Evolutionary conservation across 2,797 vertebrate genomes (phyloP).

Genomic region (Thamnophis elegans): DNA sequence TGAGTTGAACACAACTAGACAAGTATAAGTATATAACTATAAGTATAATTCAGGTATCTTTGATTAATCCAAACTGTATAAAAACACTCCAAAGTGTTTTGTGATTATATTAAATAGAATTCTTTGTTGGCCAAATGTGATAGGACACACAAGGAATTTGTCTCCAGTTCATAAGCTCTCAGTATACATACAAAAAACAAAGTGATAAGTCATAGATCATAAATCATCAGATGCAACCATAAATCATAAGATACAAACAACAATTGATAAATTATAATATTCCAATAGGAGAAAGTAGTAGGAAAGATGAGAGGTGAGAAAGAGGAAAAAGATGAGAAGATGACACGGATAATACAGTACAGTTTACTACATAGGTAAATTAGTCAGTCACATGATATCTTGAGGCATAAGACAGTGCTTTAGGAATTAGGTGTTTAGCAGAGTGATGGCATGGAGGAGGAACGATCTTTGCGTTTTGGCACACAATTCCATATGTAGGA

Average conservation of each 20-base stretch:
- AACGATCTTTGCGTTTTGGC: not conserved
- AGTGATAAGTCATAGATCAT: too few relatives aligned
- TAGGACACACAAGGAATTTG: not conserved
- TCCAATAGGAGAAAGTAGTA: too few relatives aligned
- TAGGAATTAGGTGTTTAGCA: not conserved
- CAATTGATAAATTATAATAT: too few relatives aligned
- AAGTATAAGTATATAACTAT: not conserved
- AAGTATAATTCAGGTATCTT: not conserved
- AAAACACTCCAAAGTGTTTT: not conserved
- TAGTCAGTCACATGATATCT: too few relatives aligned
- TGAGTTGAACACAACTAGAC: not conserved
- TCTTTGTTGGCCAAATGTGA: not conserved
- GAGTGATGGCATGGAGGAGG: not conserved
- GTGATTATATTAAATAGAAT: not conserved
- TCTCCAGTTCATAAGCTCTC: not conserved
- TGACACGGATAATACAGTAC: too few relatives aligned
- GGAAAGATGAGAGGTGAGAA: too few relatives aligned
- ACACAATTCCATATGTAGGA: not conserved
- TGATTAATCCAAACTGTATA: not conserved
- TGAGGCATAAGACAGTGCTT: too few relatives aligned
- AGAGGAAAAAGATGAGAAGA: too few relatives aligned
- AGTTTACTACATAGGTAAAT: too few relatives aligned
- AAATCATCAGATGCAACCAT: too few relatives aligned
- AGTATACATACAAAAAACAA: too few relatives aligned
- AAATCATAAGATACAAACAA: too few relatives aligned